phyloP scores from a whole-genome alignment of 2,797 vertebrate genomes.

The Adrianichthys oophorus region DNA sequence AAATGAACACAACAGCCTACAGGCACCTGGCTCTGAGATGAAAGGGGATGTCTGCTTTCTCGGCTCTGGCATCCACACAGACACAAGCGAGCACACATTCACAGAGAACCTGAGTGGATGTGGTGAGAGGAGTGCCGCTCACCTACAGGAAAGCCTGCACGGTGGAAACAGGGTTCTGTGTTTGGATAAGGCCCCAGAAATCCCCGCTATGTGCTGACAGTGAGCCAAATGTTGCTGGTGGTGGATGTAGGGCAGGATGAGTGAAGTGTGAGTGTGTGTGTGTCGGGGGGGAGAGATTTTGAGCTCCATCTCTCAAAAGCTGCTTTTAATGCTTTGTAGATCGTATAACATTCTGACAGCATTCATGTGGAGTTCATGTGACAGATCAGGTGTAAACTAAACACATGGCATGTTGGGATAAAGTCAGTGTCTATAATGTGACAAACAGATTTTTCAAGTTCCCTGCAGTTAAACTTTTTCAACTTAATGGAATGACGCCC shows the following conservation, averaged over 20 bases:
- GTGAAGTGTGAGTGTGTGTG: no score
- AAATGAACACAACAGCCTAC: conserved; percentile 21
- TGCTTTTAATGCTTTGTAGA: conserved; percentile 16
- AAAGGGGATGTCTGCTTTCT: conserved; percentile 17
- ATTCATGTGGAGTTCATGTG: neutral
- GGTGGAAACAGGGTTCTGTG: conserved; percentile 72
- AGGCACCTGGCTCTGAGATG: conserved; percentile 14
- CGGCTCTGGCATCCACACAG: conserved; percentile 18
- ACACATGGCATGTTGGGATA: neutral
- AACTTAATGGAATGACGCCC: no score
- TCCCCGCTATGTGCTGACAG: conserved; percentile 75
- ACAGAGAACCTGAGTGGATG: conserved; percentile 34
- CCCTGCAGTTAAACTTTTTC: neutral
- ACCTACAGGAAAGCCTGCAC: conserved; percentile 70
- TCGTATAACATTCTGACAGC: conserved; percentile 13
- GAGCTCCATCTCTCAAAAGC: conserved; percentile 9
- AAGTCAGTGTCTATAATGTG: neutral
- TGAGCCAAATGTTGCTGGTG: conserved; percentile 48
- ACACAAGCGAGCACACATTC: neutral
- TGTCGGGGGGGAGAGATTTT: conserved; percentile 5
- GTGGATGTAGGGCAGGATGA: conserved; percentile 11
- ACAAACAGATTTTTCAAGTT: neutral
- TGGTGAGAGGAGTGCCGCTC: conserved; percentile 40
- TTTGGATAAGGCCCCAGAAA: conserved; percentile 78
- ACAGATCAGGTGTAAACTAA: neutral